Evolutionary conservation across 1,140 invertebrate genomes (phyloP).

Genomic region (Lepidurus packardi): DNA sequence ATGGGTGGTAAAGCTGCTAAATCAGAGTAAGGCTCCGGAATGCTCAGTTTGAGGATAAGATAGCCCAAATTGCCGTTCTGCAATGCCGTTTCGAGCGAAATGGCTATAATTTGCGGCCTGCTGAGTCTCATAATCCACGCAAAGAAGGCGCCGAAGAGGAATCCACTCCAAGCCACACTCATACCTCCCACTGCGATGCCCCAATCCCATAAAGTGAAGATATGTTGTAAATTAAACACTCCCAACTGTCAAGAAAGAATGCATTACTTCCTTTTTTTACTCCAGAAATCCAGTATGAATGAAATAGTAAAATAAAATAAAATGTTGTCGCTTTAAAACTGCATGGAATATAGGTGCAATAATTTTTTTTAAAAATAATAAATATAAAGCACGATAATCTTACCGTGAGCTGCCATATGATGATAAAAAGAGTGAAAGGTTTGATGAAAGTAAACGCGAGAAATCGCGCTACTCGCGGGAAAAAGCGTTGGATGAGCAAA

Average conservation of each 20-base stretch:
- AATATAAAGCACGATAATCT: conserved; percentile 55
- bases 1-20: conserved; percentile 46
- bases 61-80: conserved; percentile 50
- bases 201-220: conserved; percentile 33
- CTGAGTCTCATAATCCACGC: conserved; percentile 32
- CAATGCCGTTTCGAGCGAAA: conserved; percentile 51
- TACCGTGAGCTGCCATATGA: conserved; percentile 49
- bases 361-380: conserved; percentile 79
- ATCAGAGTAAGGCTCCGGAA: conserved; percentile 47
- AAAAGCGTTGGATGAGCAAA: conserved; percentile 62
- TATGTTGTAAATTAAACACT: conserved; percentile 33
- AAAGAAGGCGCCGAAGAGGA: conserved; percentile 58
- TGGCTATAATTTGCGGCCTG: conserved; percentile 45
- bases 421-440: conserved; percentile 72
- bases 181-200: conserved; percentile 63
- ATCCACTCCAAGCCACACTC: conserved; percentile 80
- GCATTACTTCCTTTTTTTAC: not conserved
- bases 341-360: conserved; percentile 76
- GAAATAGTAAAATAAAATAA: conserved; percentile 45
- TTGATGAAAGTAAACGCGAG: conserved; percentile 70
- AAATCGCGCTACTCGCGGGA: conserved; percentile 59
- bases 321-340: conserved; percentile 68
- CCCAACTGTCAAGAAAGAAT: conserved; percentile 28
- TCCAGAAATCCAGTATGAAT: conserved; percentile 48
- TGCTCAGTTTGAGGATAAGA: conserved; percentile 46